phyloP scores from a whole-genome alignment of 2,797 vertebrate genomes.

The Coregonus ussuriensis region DNA sequence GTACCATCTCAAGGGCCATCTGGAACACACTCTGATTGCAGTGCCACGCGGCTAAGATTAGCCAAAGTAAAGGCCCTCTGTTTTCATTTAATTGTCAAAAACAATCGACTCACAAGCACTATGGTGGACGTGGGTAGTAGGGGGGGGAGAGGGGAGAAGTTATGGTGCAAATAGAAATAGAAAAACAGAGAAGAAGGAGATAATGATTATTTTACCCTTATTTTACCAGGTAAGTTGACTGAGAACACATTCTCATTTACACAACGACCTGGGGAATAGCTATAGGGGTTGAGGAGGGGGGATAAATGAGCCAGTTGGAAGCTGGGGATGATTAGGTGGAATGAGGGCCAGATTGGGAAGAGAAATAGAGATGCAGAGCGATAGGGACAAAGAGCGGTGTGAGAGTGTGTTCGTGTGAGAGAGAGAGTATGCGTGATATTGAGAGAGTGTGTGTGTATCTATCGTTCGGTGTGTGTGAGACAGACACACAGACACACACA shows the following conservation, averaged over 20 bases:
- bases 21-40: constrained; percentile 22
- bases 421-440: not conserved
- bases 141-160: not conserved
- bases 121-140: constrained; percentile 27
- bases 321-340: too few relatives aligned
- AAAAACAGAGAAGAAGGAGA: constrained; percentile 11
- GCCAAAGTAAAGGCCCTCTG: constrained; percentile 39
- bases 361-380: not conserved
- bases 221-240: too few relatives aligned
- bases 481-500: not conserved
- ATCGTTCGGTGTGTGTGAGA: not conserved
- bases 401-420: not conserved
- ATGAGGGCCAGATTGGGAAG: not conserved
- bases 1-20: constrained; percentile 22
- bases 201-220: not conserved
- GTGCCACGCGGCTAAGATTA: constrained; percentile 20
- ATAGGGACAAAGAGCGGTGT: not conserved
- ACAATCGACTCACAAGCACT: constrained; percentile 41
- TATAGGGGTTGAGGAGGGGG: too few relatives aligned
- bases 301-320: too few relatives aligned
- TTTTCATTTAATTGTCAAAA: constrained; percentile 56
- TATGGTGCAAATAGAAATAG: not conserved
- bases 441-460: not conserved
- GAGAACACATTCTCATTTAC: too few relatives aligned
- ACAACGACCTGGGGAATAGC: too few relatives aligned